Conservation (phyloP, 2,888 invertebrate genomes). For the Hydraecia micacea region DNA sequence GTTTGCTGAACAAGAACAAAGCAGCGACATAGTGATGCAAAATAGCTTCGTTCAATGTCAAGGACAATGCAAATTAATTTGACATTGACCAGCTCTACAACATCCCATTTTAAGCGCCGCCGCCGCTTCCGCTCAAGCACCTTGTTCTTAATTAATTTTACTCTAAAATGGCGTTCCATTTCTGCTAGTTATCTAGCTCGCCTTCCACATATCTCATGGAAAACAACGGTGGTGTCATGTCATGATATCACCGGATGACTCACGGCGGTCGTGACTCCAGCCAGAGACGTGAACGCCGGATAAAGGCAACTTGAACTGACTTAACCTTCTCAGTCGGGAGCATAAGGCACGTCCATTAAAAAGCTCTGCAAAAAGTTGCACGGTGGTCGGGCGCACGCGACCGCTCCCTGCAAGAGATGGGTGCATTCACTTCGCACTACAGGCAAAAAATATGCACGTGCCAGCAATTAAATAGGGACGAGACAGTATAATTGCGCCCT, state of each 20-base stretch:
- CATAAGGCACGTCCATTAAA: conserved; percentile 81
- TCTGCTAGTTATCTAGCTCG: conserved; percentile 57
- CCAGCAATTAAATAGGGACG: conserved; percentile 86
- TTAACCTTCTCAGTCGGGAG: conserved; percentile 81
- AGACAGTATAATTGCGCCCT: conserved; percentile 77
- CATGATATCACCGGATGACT: conserved; percentile 86
- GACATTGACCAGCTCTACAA: conserved; percentile 68
- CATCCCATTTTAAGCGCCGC: conserved; percentile 69
- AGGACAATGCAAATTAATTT: conserved; percentile 71
- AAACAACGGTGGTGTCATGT: conserved; percentile 77
- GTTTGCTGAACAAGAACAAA: conserved; percentile 31
- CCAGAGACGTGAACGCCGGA: conserved; percentile 71
- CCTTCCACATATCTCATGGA: conserved; percentile 72
- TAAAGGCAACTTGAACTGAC: conserved; percentile 80
- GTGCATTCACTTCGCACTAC: conserved; percentile 79
- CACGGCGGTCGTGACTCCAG: conserved; percentile 80
- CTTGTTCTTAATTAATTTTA: conserved; percentile 67
- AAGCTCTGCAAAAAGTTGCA: conserved; percentile 79
- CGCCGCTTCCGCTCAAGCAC: conserved; percentile 69
- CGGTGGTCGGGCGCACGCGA: conserved; percentile 79
- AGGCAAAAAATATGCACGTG: conserved; percentile 86
- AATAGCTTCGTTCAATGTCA: conserved; percentile 72
- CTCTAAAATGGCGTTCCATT: conserved; percentile 64
- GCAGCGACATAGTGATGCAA: conserved; percentile 53
- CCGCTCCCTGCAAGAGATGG: conserved; percentile 76